Percentiles rank a stretch among this genome's conserved stretches.
Evolutionary conservation across 2,797 vertebrate genomes (phyloP).

Genomic region (Lepidocolaptes lacrymiger): DNA sequence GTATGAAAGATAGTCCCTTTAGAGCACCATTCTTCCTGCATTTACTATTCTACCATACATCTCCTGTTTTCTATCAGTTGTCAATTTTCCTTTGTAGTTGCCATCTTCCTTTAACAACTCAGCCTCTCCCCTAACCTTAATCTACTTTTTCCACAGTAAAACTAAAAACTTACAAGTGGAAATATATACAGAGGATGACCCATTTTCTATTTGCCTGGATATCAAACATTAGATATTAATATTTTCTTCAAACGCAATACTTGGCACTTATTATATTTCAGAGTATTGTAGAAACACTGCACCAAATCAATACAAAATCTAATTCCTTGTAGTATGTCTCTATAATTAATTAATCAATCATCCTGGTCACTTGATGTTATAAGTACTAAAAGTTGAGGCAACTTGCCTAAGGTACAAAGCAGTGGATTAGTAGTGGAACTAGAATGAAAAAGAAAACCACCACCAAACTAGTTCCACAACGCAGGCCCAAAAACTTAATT

Average conservation of each 20-base stretch:
- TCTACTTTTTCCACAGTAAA: background rate
- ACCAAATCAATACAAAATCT: background rate
- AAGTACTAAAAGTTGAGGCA: background rate
- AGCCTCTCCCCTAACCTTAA: background rate
- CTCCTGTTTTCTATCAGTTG: background rate
- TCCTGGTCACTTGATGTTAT: background rate
- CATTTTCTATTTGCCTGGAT: background rate
- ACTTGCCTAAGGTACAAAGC: background rate
- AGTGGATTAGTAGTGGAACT: background rate
- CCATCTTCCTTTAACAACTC: background rate
- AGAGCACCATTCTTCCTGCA: background rate
- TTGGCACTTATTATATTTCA: background rate
- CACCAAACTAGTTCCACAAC: background rate
- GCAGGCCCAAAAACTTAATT: background rate
- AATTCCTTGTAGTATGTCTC: background rate
- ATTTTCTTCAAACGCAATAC: background rate
- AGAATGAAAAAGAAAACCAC: background rate
- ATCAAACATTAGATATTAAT: background rate
- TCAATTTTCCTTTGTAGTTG: background rate
- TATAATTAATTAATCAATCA: background rate
- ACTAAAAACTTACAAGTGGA: background rate
- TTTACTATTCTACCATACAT: background rate
- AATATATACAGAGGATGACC: background rate
- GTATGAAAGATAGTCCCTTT: background rate
- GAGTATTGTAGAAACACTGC: background rate